phyloP scores from a whole-genome alignment of 2,113 vertebrate genomes.

The Macquaria ambigua region DNA sequence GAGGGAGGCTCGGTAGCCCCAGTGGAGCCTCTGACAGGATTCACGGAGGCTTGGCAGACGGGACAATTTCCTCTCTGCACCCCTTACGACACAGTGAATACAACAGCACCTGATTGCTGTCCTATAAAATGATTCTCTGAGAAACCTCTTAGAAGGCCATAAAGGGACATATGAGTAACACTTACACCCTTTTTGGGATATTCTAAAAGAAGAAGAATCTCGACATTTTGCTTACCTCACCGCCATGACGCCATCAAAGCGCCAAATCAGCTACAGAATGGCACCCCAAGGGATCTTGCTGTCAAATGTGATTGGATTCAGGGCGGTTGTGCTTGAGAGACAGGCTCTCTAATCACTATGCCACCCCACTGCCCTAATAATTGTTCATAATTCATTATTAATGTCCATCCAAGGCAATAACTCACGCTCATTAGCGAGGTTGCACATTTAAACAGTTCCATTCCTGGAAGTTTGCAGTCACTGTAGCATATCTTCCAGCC shows the following conservation, averaged over 20 bases:
- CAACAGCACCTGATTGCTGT: constrained; percentile 24
- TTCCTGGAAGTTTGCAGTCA: constrained; percentile 43
- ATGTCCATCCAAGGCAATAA: constrained; percentile 52
- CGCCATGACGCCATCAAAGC: neutral
- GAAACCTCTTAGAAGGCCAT: neutral
- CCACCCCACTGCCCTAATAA: constrained; percentile 26
- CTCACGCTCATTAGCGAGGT: constrained; percentile 59
- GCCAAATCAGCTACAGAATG: constrained; percentile 16
- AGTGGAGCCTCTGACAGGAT: constrained; percentile 62
- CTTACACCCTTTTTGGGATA: neutral
- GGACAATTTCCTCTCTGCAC: constrained; percentile 65
- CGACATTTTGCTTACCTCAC: neutral
- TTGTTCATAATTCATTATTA: constrained; percentile 50
- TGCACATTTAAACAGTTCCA: constrained; percentile 36
- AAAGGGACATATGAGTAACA: constrained; percentile 11
- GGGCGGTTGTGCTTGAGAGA: constrained; percentile 20
- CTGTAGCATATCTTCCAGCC: constrained; percentile 37
- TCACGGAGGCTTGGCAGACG: constrained; percentile 44
- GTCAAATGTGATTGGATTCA: constrained; percentile 50
- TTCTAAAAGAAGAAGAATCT: neutral
- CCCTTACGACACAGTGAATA: constrained; percentile 29
- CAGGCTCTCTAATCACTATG: constrained; percentile 37
- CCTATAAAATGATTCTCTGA: constrained; percentile 4
- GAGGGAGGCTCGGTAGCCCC: constrained; percentile 62
- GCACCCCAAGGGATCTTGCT: constrained; percentile 15